phyloP scores from a whole-genome alignment of 2,888 invertebrate genomes.

The Drosophila borborema region DNA sequence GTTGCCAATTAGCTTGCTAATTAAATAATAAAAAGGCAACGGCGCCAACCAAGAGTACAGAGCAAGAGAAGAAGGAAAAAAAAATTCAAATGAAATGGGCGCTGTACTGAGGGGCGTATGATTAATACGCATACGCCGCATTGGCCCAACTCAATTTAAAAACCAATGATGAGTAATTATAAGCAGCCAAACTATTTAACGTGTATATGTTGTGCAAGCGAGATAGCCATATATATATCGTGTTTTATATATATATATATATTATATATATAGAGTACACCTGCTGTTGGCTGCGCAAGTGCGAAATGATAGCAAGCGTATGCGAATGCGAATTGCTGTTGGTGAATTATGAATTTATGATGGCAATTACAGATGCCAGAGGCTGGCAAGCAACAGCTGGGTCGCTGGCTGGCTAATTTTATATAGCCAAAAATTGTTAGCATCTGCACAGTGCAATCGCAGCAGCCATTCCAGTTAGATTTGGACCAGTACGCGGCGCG shows the following conservation, averaged over 20 bases:
- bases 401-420: slow-evolving; percentile 70
- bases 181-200: slow-evolving; percentile 34
- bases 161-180: slow-evolving; percentile 74
- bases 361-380: slow-evolving; percentile 59
- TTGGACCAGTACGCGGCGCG: slow-evolving; percentile 83
- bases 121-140: slow-evolving; percentile 68
- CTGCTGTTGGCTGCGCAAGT: slow-evolving; percentile 74
- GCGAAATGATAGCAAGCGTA: slow-evolving; percentile 70
- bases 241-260: slow-evolving; percentile 1
- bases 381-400: slow-evolving; percentile 40
- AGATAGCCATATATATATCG: slow-evolving; percentile 19
- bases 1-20: slow-evolving; percentile 80
- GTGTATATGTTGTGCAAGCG: slow-evolving; percentile 25
- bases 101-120: slow-evolving; percentile 45
- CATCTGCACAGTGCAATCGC: slow-evolving; percentile 73
- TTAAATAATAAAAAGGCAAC: slow-evolving; percentile 76
- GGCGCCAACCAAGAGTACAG: slow-evolving; percentile 43
- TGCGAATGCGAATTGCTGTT: slow-evolving; percentile 41
- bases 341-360: slow-evolving; percentile 68
- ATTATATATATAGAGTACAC: slow-evolving; percentile 62
- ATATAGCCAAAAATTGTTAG: slow-evolving; percentile 63
- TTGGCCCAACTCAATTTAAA: slow-evolving; percentile 48
- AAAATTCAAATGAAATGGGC: not conserved
- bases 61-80: not conserved
- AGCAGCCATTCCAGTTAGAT: slow-evolving; percentile 84